Conservation (phyloP, 1,140 invertebrate species). For the Drosophila nikananu region DNA sequence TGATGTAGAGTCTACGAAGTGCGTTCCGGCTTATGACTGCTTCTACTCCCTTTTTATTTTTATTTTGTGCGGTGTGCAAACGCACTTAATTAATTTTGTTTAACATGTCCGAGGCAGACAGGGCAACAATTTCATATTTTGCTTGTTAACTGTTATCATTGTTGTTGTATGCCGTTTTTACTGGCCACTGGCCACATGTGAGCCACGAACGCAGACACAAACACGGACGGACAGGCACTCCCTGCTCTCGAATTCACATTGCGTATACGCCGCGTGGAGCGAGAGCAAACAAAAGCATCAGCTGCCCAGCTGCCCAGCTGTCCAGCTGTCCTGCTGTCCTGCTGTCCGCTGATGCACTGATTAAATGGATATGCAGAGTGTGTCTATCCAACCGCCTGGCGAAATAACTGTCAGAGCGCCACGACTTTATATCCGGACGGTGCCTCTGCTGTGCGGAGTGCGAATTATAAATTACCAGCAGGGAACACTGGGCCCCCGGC, state of each 20-base stretch:
- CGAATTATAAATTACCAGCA: constrained; percentile 74
- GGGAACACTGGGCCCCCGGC: constrained; percentile 7
- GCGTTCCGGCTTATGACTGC: background rate
- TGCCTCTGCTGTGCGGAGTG: constrained; percentile 13
- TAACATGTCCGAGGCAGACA: constrained; percentile 55
- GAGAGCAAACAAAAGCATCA: constrained; percentile 57
- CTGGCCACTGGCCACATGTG: constrained; percentile 26
- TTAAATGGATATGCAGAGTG: constrained; percentile 74
- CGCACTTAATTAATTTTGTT: constrained; percentile 77
- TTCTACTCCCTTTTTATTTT: constrained; percentile 14
- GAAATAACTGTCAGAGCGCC: constrained; percentile 41
- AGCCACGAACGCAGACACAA: background rate
- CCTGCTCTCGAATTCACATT: constrained; percentile 18
- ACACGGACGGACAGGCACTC: background rate
- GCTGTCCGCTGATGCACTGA: constrained; percentile 58
- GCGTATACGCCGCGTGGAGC: constrained; percentile 52
- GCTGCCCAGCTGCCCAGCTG: constrained; percentile 18
- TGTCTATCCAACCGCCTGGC: constrained; percentile 61
- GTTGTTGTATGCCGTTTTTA: constrained; percentile 24
- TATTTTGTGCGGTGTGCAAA: constrained; percentile 43
- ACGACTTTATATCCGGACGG: constrained; percentile 31
- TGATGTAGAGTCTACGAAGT: constrained; percentile 13
- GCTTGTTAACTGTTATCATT: constrained; percentile 68
- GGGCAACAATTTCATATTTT: constrained; percentile 73
- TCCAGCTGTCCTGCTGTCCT: constrained; percentile 24